Base-by-base conservation (phyloP, 2,797 vertebrate genomes). In the Mormyrops attenuatus region DNA sequence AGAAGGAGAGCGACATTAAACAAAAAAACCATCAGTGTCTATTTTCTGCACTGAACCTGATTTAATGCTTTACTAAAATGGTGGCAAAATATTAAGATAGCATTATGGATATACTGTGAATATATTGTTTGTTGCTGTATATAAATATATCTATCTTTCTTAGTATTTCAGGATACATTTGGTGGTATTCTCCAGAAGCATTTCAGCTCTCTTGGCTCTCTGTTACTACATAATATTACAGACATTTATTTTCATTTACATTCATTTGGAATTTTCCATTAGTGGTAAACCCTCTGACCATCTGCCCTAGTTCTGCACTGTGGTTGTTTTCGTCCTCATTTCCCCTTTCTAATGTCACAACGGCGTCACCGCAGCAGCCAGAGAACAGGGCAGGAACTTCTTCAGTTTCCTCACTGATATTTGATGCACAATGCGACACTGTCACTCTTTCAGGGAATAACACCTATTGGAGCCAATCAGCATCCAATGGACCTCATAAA, bases 191-290 rank as follows among this genome's bases (percentile, higher is more conserved):
- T 38, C 41, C 77, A 9, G 17, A 73, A 73, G 66, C 30, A 17
- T 38, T 41, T 73, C 69, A 15, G 5, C 69, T 73, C 34, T 73
- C 30, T 6, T n/a, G 41, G 38, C 77, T 47, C 17, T 44, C 77
- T 82, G 41, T 82, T 82, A 82, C 77, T 82, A 41, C 38, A n/a
- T n/a, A 47, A 47, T 82, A 82, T 82, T 44, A 82, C 77, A 82
- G 2, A 44, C 38, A 82, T 82, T 82, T 20, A 82, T 82, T 82
- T 82, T 44, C 38, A 82, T 82, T 82, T 47, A 82, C 41, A n/a
- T 47, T 82, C 41, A 47, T 82, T 47, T 47, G 77, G 41, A 82
- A 82, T 82, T 82, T 82, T 82, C 77, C 17, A 47, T 82, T 47
- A 82, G 38, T 9, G 41, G 20, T 11, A 44, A 82, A 11, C 41